phyloP scores from a whole-genome alignment of 2,888 invertebrate species.

The Aphodius sticticus region DNA sequence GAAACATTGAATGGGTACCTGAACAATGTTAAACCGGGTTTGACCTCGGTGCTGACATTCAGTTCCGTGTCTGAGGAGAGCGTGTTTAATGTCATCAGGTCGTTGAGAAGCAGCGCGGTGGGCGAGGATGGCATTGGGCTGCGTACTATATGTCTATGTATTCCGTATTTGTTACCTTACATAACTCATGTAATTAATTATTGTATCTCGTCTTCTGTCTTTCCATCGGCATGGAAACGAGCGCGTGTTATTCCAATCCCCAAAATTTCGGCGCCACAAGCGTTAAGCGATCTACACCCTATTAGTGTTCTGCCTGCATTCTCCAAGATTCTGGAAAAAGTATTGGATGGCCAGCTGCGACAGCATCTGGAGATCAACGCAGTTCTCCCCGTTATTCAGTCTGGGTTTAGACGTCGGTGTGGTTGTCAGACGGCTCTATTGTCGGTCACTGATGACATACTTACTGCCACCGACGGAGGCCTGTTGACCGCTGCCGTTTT shows the following conservation, averaged over 20 bases:
- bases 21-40: background rate
- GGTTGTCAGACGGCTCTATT: conserved; percentile 14
- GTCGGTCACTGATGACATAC: conserved; percentile 9
- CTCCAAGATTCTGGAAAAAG: conserved; percentile 5
- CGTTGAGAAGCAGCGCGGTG: background rate
- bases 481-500: background rate
- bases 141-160: background rate
- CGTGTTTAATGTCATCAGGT: background rate
- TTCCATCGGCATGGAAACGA: conserved; percentile 12
- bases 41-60: background rate
- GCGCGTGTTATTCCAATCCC: conserved; percentile 9
- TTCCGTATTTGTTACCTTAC: conserved; percentile 1
- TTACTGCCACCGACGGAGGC: background rate
- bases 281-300: conserved; percentile 7
- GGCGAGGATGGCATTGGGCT: background rate
- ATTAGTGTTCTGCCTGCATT: conserved; percentile 16
- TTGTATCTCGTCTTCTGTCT: conserved; percentile 5
- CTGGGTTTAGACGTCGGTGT: conserved; percentile 6
- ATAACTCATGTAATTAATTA: conserved; percentile 16
- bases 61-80: background rate
- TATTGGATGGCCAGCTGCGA: conserved; percentile 10
- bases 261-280: background rate
- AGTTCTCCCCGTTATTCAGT: background rate
- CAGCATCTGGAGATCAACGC: background rate
- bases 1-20: background rate